A percentile compares a stretch with the other conserved stretches of the same genome.
Evolutionary conservation across 2,888 invertebrate genomes (phyloP).

Genomic region (Metalampra italica): DNA sequence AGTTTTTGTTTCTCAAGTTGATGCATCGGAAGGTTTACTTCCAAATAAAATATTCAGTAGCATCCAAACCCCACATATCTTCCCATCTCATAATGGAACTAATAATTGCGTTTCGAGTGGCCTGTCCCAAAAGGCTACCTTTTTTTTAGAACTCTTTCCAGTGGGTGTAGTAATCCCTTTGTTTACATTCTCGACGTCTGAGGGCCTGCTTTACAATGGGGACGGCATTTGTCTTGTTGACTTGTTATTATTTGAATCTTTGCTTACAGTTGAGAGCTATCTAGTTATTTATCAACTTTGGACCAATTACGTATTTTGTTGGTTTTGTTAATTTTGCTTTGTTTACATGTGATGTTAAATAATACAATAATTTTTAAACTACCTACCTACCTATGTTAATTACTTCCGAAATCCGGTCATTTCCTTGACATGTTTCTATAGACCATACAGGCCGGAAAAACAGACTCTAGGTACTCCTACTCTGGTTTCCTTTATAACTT

Average conservation of each 20-base stretch:
- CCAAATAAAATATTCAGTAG: constrained; percentile 24
- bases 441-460: no score
- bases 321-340: no score
- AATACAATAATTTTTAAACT: no score
- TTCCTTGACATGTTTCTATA: no score
- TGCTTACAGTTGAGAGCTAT: neutral
- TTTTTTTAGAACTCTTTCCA: constrained; percentile 40
- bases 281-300: neutral
- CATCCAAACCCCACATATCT: constrained; percentile 25
- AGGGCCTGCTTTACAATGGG: constrained; percentile 24
- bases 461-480: no score
- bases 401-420: no score
- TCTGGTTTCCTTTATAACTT: no score
- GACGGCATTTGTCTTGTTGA: constrained; percentile 1
- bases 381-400: no score
- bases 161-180: constrained; percentile 51
- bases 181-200: constrained; percentile 43
- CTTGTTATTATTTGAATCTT: constrained; percentile 1
- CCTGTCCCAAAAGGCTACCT: constrained; percentile 32
- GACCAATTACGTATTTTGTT: no score
- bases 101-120: constrained; percentile 55
- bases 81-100: constrained; percentile 41
- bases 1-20: no score
- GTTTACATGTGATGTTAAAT: no score
- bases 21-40: no score